Percentiles rank a stretch among this genome's conserved stretches.
phyloP scores from a whole-genome alignment of 2,797 vertebrate species.

The Phoeniculus purpureus region DNA sequence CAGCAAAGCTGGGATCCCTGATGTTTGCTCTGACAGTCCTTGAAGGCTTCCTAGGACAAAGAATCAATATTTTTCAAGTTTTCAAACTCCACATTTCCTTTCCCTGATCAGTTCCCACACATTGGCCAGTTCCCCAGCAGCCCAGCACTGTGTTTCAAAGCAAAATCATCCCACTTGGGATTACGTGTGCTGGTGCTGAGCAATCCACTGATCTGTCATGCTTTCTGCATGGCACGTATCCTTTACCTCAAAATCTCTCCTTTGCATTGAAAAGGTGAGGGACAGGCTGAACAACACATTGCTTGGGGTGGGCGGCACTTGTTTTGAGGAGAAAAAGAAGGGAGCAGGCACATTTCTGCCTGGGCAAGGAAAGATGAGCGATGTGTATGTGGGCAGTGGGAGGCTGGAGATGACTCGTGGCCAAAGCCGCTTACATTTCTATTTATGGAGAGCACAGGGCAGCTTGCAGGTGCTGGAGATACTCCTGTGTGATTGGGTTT shows the following conservation, averaged over 20 bases:
- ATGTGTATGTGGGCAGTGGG: not conserved
- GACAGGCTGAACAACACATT: not conserved
- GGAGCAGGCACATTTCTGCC: not conserved
- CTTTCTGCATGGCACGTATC: not conserved
- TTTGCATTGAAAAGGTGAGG: not conserved
- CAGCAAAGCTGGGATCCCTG: not conserved
- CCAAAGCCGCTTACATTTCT: conserved; percentile 1
- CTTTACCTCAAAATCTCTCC: not conserved
- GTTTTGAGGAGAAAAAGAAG: not conserved
- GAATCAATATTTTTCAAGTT: not conserved
- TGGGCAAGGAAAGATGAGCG: not conserved
- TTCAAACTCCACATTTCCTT: not conserved
- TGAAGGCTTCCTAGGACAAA: not conserved
- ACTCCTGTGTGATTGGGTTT: not conserved
- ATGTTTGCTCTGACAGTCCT: not conserved
- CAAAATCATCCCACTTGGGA: not conserved
- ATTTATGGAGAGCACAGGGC: not conserved
- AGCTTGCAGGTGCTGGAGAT: not conserved
- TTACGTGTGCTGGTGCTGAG: fast-evolving
- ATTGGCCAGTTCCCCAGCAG: not conserved
- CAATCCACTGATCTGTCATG: not conserved
- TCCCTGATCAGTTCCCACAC: not conserved
- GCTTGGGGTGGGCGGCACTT: fast-evolving
- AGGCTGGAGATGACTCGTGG: not conserved
- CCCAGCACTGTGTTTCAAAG: not conserved